Conservation (phyloP, 2,888 invertebrate species). For the Drosophila subquinaria region DNA sequence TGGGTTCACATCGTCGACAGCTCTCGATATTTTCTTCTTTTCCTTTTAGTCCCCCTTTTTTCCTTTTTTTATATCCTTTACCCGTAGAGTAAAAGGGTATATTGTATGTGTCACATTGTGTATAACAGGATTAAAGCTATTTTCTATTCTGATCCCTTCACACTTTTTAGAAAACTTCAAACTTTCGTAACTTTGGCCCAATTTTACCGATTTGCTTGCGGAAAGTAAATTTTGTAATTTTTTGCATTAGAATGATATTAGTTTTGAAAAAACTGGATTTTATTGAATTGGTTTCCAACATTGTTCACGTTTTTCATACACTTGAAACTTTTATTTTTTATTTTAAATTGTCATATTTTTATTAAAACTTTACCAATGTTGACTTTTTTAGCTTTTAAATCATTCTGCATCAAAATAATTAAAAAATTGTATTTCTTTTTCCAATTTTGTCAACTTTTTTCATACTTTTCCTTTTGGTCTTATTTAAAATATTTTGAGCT, state of each 20-base stretch:
- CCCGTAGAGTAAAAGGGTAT: not conserved
- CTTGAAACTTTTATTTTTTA: too few relatives aligned
- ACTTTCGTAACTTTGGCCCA: not conserved
- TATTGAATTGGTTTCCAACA: too few relatives aligned
- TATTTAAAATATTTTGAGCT: too few relatives aligned
- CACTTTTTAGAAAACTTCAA: too few relatives aligned
- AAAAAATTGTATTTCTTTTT: too few relatives aligned
- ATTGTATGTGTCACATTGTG: not conserved
- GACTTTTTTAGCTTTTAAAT: too few relatives aligned
- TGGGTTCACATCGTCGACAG: constrained; percentile 28
- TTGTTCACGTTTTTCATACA: not conserved
- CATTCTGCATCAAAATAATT: too few relatives aligned
- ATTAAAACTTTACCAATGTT: too few relatives aligned
- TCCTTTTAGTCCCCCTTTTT: not conserved
- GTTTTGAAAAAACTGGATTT: too few relatives aligned
- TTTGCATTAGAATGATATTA: not conserved
- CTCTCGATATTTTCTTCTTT: constrained; percentile 38
- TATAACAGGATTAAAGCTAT: not conserved
- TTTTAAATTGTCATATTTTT: too few relatives aligned
- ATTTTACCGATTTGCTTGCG: not conserved
- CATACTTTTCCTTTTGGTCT: too few relatives aligned
- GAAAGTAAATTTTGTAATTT: not conserved
- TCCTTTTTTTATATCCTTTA: not conserved
- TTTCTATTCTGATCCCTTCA: not conserved
- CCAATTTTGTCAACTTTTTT: too few relatives aligned